phyloP scores from a whole-genome alignment of 2,888 invertebrate species.

The Chaetogeoica ovagalla region DNA sequence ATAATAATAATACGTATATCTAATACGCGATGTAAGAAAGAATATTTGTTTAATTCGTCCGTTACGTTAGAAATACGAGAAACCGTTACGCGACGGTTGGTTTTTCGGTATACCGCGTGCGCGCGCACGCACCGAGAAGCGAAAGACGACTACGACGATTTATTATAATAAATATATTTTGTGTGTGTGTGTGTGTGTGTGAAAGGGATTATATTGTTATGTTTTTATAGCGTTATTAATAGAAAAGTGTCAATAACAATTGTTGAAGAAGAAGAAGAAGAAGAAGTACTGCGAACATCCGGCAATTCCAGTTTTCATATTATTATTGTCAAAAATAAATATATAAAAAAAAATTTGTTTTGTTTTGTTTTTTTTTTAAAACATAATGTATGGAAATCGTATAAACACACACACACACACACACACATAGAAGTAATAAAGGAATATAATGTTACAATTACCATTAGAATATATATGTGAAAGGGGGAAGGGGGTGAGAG shows the following conservation, averaged over 20 bases:
- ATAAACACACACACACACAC: slow-evolving; percentile 2
- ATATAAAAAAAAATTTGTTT: neutral
- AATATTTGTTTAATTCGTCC: neutral
- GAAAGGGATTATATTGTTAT: slow-evolving; percentile 37
- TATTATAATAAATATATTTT: neutral
- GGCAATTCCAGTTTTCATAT: slow-evolving; percentile 48
- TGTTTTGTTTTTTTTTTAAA: slow-evolving; percentile 22
- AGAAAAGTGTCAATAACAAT: slow-evolving; percentile 50
- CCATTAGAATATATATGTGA: slow-evolving; percentile 42
- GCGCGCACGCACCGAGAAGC: neutral
- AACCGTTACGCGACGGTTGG: slow-evolving; percentile 46
- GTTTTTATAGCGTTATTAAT: neutral
- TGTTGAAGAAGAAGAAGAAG: too few species aligned
- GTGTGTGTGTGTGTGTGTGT: neutral
- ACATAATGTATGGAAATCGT: slow-evolving; percentile 47
- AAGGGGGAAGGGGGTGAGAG: neutral
- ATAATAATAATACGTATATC: too few species aligned
- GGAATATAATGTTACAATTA: slow-evolving; percentile 52
- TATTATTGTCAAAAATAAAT: slow-evolving; percentile 38
- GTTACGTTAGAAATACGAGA: slow-evolving; percentile 18
- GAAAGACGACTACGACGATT: neutral
- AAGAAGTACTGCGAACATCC: slow-evolving; percentile 41
- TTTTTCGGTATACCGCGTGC: neutral
- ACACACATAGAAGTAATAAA: slow-evolving; percentile 36
- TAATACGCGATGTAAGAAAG: neutral